Conservation (phyloP, 2,113 vertebrate species). For the Callocephalon fimbriatum region DNA sequence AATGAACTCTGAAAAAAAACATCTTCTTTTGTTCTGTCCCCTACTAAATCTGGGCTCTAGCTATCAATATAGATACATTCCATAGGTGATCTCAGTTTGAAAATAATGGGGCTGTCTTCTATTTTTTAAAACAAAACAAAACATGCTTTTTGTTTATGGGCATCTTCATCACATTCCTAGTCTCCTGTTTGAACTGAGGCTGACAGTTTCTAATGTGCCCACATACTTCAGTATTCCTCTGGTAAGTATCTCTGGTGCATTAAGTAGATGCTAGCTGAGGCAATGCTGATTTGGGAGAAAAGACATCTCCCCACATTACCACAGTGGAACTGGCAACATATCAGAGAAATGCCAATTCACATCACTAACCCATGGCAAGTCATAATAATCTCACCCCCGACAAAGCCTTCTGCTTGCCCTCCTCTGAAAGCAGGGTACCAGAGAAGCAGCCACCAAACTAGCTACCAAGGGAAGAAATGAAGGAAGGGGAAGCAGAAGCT, state of each 20-base stretch:
- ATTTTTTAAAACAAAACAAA: not conserved
- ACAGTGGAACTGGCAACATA: accelerated
- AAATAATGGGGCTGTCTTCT: not conserved
- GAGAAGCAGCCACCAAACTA: not conserved
- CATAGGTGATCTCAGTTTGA: not conserved
- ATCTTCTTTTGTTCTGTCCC: not conserved
- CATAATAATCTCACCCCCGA: not conserved
- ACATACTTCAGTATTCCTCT: not conserved
- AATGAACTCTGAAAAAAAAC: not conserved
- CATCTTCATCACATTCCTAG: not conserved
- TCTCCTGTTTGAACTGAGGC: not conserved
- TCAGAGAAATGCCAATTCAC: not conserved
- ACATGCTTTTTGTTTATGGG: not conserved
- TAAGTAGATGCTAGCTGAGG: not conserved
- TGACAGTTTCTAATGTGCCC: not conserved
- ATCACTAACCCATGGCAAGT: not conserved
- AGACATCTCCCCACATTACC: not conserved
- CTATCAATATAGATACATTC: not conserved
- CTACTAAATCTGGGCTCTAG: not conserved
- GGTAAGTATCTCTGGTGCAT: not conserved
- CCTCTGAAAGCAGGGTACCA: not conserved
- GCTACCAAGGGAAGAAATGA: not conserved
- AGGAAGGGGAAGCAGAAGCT: not conserved
- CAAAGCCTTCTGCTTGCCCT: not conserved
- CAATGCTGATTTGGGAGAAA: not conserved